Evolutionary conservation across 2,888 invertebrate genomes (phyloP).

Genomic region (Diploptera punctata): DNA sequence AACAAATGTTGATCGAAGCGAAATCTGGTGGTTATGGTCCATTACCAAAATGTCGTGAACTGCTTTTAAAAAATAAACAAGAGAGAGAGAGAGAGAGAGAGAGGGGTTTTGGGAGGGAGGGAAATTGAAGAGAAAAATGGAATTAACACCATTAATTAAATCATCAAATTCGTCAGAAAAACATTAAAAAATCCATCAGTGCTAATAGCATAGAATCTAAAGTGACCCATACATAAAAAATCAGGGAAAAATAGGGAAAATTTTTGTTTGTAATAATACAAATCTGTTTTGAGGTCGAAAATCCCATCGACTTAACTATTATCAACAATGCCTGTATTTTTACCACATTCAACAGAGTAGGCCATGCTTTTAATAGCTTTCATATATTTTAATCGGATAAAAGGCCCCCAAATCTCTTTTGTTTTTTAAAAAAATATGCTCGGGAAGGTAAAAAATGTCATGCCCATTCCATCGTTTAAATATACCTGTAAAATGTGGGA

Average conservation of each 20-base stretch:
- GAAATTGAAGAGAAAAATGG: too few species aligned
- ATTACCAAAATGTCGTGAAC: too few species aligned
- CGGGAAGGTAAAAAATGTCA: constrained; percentile 19
- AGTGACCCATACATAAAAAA: not conserved
- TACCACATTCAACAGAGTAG: constrained; percentile 2
- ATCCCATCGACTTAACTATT: constrained; percentile 5
- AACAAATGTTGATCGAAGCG: too few species aligned
- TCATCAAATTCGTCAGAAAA: too few species aligned
- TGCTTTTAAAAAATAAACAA: too few species aligned
- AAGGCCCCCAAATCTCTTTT: constrained; percentile 26
- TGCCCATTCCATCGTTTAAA: not conserved
- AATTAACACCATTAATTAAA: too few species aligned
- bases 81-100: too few species aligned
- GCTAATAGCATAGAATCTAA: not conserved
- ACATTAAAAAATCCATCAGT: not conserved
- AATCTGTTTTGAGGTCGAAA: not conserved
- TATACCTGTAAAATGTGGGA: constrained; percentile 19
- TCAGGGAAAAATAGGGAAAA: too few species aligned
- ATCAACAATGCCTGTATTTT: not conserved
- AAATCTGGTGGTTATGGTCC: too few species aligned
- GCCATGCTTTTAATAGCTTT: constrained; percentile 22
- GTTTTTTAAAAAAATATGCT: constrained; percentile 6
- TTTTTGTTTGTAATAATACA: not conserved
- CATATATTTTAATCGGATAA: constrained; percentile 27
- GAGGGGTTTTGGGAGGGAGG: too few species aligned